Percentiles rank a stretch among this genome's conserved stretches.
Conservation (phyloP, 1,140 invertebrate genomes). For the Pantala flavescens region DNA sequence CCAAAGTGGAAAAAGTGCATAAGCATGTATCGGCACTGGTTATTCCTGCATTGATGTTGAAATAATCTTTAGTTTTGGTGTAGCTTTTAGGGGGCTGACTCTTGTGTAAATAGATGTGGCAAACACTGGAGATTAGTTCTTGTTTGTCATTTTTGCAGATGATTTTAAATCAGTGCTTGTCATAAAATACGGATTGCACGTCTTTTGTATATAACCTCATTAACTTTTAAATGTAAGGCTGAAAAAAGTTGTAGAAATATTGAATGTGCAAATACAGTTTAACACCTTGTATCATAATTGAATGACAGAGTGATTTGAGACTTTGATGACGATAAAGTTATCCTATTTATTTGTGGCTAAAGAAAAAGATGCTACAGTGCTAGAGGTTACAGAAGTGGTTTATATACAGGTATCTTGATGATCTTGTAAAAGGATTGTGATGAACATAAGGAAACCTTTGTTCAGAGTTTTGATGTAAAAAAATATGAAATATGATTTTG, state of each 20-base stretch:
- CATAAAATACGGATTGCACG: background rate
- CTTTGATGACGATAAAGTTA: conserved; percentile 2
- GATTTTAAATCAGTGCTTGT: background rate
- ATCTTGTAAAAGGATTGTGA: background rate
- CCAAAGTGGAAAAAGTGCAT: background rate
- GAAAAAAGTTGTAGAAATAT: background rate
- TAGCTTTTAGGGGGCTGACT: background rate
- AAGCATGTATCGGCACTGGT: background rate
- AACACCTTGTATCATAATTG: background rate
- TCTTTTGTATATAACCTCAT: conserved; percentile 10
- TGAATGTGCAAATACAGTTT: background rate
- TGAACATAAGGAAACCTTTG: background rate
- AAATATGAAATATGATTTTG: background rate
- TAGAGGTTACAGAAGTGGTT: background rate
- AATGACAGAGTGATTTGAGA: background rate
- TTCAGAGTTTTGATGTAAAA: background rate
- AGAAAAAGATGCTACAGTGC: background rate
- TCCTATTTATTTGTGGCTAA: conserved; percentile 1
- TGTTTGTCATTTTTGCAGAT: background rate
- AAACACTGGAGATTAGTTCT: background rate
- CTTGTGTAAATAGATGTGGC: background rate
- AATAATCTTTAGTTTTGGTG: background rate
- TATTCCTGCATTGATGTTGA: conserved; percentile 9
- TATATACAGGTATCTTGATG: background rate
- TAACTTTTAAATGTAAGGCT: conserved; percentile 1